Base-by-base conservation (phyloP, 1,140 invertebrate genomes). In the Drosophila bocqueti region DNA sequence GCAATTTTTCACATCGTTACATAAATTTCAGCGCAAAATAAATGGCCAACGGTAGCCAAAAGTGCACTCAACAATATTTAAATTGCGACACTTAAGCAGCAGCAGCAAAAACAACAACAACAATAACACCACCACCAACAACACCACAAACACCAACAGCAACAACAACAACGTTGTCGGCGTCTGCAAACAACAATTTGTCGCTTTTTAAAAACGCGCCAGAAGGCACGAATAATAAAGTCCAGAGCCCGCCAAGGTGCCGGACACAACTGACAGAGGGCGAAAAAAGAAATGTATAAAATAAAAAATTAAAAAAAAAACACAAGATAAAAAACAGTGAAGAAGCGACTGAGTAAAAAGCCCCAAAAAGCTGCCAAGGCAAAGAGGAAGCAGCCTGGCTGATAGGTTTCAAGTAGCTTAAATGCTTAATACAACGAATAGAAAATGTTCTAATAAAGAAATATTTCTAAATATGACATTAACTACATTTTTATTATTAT, bases 61-160 rank as follows among this genome's bases (percentile, higher is more conserved):
- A 86, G 83, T 86, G 80, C 83, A 87, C 84, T 86, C 83, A 87
- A 89, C 84, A 89, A 84, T 89, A 89, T 89, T 89, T 89, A 87
- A 87, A 87, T 87, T 87, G 84, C 84, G 83, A 87, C 83, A 87
- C 83, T 87, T 87, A 89, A 87, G 76, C 83, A 71, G 79, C 66
- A 65, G 16, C 55, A 58, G 24, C 43, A 75, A 31, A 59, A 42
- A 3, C 59, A 72, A 5, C 40, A 76, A 8, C 52, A 71, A 43
- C 42, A 62, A 11, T 54, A 71, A 3, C 34, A 76, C 16, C 63
- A 50, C 45, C 7, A 58, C 31, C 59, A 21, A 21, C 54, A 71
- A 3, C 34, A 76, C 16, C 63, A 50, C 45, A 16, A 58, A 38
- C 59, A 43, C 13, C 73, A 58, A 24, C 38, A 36, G 18, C 63